A percentile compares a stretch with the other conserved stretches of the same genome.
phyloP scores from a whole-genome alignment of 2,113 vertebrate genomes.

The Gasterosteus nipponicus region DNA sequence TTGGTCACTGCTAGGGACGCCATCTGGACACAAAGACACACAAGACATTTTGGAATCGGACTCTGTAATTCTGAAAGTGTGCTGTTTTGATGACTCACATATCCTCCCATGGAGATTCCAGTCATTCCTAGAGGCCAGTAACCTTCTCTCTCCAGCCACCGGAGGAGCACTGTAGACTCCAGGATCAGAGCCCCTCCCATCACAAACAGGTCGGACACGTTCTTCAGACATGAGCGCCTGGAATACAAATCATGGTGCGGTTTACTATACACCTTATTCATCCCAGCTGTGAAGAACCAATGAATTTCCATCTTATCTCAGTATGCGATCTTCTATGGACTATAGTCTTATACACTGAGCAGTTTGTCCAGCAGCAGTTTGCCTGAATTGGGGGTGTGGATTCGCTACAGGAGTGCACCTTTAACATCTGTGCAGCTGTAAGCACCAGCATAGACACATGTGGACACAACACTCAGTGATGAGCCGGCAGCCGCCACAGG shows the following conservation, averaged over 20 bases:
- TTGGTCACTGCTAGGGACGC: conserved; percentile 96
- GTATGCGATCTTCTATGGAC: neutral
- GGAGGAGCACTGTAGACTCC: conserved; percentile 92
- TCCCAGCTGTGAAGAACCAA: neutral
- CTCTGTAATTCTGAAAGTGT: neutral
- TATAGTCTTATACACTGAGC: neutral
- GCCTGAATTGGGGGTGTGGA: neutral
- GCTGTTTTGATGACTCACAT: conserved; percentile 81
- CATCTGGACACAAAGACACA: conserved; percentile 85
- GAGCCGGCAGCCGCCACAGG: too few species aligned
- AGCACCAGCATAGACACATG: too few species aligned
- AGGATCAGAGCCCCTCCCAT: conserved; percentile 97
- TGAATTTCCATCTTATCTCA: neutral
- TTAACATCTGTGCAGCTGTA: neutral
- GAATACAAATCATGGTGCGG: conserved; percentile 31
- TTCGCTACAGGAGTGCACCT: neutral
- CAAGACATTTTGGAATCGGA: neutral
- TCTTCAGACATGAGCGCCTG: conserved; percentile 95
- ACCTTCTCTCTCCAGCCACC: conserved; percentile 95
- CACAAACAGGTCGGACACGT: conserved; percentile 98
- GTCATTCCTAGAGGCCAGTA: conserved; percentile 97
- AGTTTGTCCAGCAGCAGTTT: neutral
- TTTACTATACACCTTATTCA: neutral
- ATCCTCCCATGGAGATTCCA: conserved; percentile 99
- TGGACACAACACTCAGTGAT: neutral